Conservation (phyloP, 2,113 vertebrate species). For the Dipodomys merriami region DNA sequence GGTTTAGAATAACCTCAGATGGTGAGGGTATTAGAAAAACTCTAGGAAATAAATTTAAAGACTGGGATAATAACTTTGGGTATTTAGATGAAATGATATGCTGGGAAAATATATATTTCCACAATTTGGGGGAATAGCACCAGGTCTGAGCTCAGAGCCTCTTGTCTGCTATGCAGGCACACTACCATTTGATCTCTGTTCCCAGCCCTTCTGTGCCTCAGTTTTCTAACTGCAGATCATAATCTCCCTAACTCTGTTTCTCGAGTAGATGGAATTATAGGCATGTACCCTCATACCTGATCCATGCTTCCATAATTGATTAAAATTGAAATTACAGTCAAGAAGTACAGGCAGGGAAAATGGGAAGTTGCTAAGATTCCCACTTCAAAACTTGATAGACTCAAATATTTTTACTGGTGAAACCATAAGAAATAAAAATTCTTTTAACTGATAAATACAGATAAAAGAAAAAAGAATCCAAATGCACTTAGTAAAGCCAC, state of each 20-base stretch:
- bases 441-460: not conserved
- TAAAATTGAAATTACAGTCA: not conserved
- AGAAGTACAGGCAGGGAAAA: not conserved
- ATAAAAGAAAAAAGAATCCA: not conserved
- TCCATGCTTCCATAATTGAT: not conserved
- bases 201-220: no score
- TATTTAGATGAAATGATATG: conserved; percentile 11
- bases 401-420: not conserved
- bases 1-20: not conserved
- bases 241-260: no score
- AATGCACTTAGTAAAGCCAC: conserved; percentile 22
- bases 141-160: no score
- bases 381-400: not conserved
- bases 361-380: not conserved
- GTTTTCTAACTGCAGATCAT: no score
- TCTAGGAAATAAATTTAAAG: not conserved
- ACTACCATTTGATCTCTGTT: no score
- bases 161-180: no score
- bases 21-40: not conserved
- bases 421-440: conserved; percentile 21
- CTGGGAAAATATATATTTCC: not conserved
- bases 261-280: no score
- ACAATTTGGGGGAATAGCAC: not conserved
- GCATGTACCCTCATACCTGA: no score
- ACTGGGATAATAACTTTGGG: not conserved